Evolutionary conservation across 2,797 vertebrate species (phyloP).

Genomic region (Ammospiza maritima): DNA sequence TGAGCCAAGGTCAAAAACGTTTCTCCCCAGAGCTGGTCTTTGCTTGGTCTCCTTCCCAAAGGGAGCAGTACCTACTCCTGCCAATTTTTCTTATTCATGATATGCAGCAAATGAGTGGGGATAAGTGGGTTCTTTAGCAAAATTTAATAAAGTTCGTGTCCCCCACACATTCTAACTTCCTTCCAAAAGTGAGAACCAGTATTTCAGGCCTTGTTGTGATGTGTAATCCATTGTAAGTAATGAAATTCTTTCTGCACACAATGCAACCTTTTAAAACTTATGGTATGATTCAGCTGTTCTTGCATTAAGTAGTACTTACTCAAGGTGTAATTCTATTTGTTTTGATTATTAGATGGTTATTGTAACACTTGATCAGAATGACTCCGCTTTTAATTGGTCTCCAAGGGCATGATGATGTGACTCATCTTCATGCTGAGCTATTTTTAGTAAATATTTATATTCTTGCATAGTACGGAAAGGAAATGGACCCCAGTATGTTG

Average conservation of each 20-base stretch:
- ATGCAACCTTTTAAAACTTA: not conserved
- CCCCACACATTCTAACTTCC: not conserved
- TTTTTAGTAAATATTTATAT: conserved; percentile 64
- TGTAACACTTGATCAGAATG: conserved; percentile 35
- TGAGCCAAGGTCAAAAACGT: not conserved
- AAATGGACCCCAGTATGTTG: not conserved
- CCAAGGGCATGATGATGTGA: conserved; percentile 33
- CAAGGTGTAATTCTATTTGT: conserved; percentile 45
- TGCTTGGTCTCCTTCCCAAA: not conserved
- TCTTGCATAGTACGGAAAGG: not conserved
- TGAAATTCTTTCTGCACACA: not conserved
- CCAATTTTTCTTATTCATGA: not conserved
- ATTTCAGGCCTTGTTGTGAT: not conserved
- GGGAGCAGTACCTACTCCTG: not conserved
- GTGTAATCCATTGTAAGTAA: not conserved
- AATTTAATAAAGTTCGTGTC: not conserved
- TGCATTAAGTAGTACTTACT: conserved; percentile 1
- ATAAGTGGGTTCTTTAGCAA: not conserved
- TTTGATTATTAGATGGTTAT: conserved; percentile 45
- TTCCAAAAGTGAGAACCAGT: not conserved
- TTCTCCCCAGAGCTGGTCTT: not conserved
- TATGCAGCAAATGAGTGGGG: not conserved
- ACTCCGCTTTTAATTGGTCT: conserved; percentile 4
- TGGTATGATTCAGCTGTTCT: not conserved
- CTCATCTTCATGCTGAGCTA: conserved; percentile 38